phyloP scores from a whole-genome alignment of 2,797 vertebrate species.

The Nyctibius grandis region DNA sequence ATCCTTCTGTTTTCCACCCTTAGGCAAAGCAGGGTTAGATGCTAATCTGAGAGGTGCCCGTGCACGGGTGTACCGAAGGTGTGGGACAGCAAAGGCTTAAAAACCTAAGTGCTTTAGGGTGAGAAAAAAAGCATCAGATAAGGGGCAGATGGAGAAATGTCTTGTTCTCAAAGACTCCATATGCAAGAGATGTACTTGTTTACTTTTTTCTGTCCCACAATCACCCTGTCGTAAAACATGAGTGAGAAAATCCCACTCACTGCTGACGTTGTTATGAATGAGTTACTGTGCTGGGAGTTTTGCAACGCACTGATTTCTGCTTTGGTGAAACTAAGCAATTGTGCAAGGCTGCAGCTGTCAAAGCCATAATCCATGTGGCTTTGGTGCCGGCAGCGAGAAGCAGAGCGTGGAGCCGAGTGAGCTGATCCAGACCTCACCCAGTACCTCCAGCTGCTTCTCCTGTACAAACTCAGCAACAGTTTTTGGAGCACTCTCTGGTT shows the following conservation, averaged over 20 bases:
- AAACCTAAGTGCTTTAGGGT: neutral
- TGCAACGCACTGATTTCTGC: neutral
- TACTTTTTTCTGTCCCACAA: neutral
- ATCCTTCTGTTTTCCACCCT: neutral
- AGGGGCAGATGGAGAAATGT: neutral
- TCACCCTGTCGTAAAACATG: fast-evolving
- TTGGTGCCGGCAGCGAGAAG: neutral
- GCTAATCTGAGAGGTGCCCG: neutral
- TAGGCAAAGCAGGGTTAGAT: neutral
- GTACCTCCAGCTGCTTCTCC: constrained; percentile 25
- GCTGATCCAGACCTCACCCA: neutral
- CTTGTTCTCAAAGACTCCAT: neutral
- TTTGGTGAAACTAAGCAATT: neutral
- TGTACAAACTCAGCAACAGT: neutral
- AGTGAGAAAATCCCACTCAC: neutral
- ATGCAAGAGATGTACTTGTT: neutral
- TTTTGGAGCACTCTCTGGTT: neutral
- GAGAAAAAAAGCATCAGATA: neutral
- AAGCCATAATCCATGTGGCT: neutral
- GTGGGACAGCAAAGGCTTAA: neutral
- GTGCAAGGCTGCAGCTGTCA: constrained; percentile 26
- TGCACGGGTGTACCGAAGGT: neutral
- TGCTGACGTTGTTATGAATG: neutral
- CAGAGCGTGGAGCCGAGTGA: neutral
- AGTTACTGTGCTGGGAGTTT: constrained; percentile 4